Evolutionary conservation across 2,113 vertebrate genomes (phyloP), one percentile per base, ranked within the genome.

Genomic region (Hyla sarda): DNA sequence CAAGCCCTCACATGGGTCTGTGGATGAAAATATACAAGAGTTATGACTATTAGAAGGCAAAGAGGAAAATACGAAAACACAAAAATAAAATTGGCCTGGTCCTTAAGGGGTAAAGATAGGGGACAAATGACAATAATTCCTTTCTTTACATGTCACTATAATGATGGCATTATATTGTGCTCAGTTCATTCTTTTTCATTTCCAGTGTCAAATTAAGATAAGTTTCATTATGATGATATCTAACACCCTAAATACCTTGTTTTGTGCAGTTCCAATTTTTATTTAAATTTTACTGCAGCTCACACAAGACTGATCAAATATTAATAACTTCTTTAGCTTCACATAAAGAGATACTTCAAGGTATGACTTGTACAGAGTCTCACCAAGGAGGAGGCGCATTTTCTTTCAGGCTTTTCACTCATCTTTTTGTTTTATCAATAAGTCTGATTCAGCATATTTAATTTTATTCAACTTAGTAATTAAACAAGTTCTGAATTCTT

Each of bases 401-500:
- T 88, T 88, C 87, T 80, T 32, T 86, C 56, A 89, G 92, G 89
- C 90, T 93, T 84, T 90, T 87, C 82, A 90, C 82, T 90, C 88
- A 91, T 92, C 93, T 93, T 83, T 73, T 73, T 71, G 32, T 83
- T 92, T 90, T 0, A 41, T 89, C 79, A 52, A 91, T 93, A 93
- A 92, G 84, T 74, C 90, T 91, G 90, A 94, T 76, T 94, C 92
- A 93, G 92, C 92, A 89, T 75, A 89, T 87, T 86, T 41, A 3
- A 67, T 87, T 67, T 86, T 85, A 58, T 90, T 89, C 83, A 90
- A 92, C 92, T 92, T 79, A 92, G 92, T 94, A 94, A 94, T 93
- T 93, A 94, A 94, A 93, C 90, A 89, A 92, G 92, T 90, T 88
- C 93, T 91, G 91, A 88, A 88, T 90, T 90, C 89, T 47, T 78